Percentiles rank a stretch among this genome's conserved stretches.
phyloP scores from a whole-genome alignment of 2,797 vertebrate genomes.

The Pteronotus mesoamericanus region DNA sequence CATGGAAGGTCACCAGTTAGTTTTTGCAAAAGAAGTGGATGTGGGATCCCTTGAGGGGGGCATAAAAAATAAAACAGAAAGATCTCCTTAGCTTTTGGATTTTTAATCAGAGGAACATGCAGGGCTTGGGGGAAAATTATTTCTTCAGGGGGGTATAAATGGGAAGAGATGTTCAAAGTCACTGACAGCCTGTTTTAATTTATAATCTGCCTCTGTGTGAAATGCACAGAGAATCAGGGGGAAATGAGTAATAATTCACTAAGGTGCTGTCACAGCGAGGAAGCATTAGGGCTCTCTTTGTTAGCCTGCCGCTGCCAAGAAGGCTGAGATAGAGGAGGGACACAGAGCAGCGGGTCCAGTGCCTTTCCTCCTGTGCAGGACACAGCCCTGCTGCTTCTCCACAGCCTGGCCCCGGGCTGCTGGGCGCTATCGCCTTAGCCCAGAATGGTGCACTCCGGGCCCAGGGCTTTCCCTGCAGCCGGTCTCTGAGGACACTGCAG shows the following conservation, averaged over 20 bases:
- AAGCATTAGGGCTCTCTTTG: slow-evolving; percentile 9
- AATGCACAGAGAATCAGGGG: slow-evolving; percentile 60
- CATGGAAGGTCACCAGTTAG: slow-evolving; percentile 68
- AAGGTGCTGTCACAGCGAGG: slow-evolving; percentile 66
- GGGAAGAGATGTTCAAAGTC: slow-evolving; percentile 71
- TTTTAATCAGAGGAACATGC: slow-evolving; percentile 73
- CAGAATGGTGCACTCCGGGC: too few relatives aligned
- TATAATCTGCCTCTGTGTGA: slow-evolving; percentile 72
- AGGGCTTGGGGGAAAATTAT: slow-evolving; percentile 54
- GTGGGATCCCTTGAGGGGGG: slow-evolving; percentile 69
- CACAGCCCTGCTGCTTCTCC: not conserved
- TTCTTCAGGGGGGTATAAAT: slow-evolving; percentile 74
- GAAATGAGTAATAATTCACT: slow-evolving; percentile 71
- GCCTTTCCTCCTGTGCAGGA: accelerated
- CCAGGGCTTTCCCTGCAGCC: not conserved
- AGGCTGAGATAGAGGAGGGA: slow-evolving; percentile 43
- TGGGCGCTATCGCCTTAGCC: not conserved
- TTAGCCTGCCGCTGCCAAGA: slow-evolving; percentile 37
- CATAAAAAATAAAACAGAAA: slow-evolving; percentile 71
- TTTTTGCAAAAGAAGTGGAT: slow-evolving; percentile 66
- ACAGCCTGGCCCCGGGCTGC: not conserved
- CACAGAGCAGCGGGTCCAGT: not conserved
- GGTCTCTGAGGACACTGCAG: not conserved
- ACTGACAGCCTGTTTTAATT: slow-evolving; percentile 75
- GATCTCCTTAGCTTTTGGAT: slow-evolving; percentile 73